These are phyloP conservation scores for Agrypnus murinus DNA, from an alignment of 2,888 invertebrate species.

Conservation along the genomic window DNA sequence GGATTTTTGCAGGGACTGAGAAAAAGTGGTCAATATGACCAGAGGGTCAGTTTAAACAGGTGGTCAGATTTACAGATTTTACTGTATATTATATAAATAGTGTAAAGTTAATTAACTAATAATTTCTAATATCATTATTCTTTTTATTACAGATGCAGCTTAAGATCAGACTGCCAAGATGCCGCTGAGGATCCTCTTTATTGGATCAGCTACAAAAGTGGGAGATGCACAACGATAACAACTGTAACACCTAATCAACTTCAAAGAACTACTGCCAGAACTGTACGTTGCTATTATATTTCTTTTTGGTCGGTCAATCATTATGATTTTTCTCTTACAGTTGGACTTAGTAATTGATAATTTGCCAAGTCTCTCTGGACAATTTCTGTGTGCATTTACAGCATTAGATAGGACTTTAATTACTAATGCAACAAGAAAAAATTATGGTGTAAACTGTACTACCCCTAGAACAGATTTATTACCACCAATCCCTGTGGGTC, in stretches of 20 bases:
- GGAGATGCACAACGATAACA: constrained; percentile 96
- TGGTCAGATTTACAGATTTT: too few relatives aligned
- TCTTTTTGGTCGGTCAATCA: too few relatives aligned
- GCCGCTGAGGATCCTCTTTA: constrained; percentile 93
- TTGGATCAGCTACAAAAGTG: constrained; percentile 97
- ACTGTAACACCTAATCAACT: constrained; percentile 92
- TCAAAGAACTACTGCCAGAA: constrained; percentile 94
- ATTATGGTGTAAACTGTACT: constrained; percentile 94
- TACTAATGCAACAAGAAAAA: constrained; percentile 92
- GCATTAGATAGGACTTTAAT: constrained; percentile 91
- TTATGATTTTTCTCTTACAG: too few relatives aligned
- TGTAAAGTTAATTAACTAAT: too few relatives aligned
- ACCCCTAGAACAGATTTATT: constrained; percentile 95
- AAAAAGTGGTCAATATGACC: too few relatives aligned
- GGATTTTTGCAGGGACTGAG: too few relatives aligned
- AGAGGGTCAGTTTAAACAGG: too few relatives aligned
- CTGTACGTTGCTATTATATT: constrained; percentile 71
- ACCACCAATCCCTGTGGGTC: constrained; percentile 93
- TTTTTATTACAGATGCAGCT: constrained; percentile 80
- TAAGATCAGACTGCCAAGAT: constrained; percentile 93
- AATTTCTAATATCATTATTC: too few relatives aligned
- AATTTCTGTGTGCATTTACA: constrained; percentile 95
- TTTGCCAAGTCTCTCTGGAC: constrained; percentile 91
- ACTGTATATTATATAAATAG: too few relatives aligned
- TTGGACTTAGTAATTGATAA: constrained; percentile 96